These are phyloP conservation scores for Melitaea cinxia DNA, from an alignment of 1,140 invertebrate genomes.

Conservation along the genomic window DNA sequence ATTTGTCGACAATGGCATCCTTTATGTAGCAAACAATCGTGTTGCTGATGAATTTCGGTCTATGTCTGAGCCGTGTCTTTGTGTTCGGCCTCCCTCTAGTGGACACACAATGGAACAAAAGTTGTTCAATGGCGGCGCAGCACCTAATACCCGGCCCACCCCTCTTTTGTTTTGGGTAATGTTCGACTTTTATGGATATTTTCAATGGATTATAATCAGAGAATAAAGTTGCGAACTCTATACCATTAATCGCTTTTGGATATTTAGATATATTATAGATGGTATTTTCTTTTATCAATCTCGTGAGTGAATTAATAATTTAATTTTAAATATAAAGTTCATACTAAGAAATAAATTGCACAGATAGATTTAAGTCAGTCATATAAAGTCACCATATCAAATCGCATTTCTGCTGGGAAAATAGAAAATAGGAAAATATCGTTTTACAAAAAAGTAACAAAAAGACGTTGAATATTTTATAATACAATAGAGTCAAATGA, in stretches of 20 bases:
- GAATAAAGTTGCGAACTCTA: constrained; percentile 70
- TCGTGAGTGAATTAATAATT: background rate
- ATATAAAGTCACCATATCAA: no score
- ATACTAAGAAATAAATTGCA: no score
- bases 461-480: no score
- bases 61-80: constrained; percentile 78
- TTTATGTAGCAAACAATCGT: constrained; percentile 80
- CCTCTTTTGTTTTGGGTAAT: constrained; percentile 78
- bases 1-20: constrained; percentile 78
- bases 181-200: constrained; percentile 81
- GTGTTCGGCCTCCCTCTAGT: constrained; percentile 70
- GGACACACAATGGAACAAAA: constrained; percentile 80
- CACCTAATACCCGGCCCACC: constrained; percentile 76
- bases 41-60: constrained; percentile 80
- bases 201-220: constrained; percentile 79
- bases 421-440: no score
- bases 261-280: constrained; percentile 4
- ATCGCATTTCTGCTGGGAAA: no score
- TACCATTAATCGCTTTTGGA: constrained; percentile 57
- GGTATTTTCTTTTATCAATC: background rate
- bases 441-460: no score
- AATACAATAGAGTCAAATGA: no score
- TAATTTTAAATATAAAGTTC: background rate
- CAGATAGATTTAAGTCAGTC: no score
- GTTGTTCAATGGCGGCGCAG: constrained; percentile 77